Conservation (phyloP, 2,113 vertebrate genomes). For the Tauraco erythrolophus region DNA sequence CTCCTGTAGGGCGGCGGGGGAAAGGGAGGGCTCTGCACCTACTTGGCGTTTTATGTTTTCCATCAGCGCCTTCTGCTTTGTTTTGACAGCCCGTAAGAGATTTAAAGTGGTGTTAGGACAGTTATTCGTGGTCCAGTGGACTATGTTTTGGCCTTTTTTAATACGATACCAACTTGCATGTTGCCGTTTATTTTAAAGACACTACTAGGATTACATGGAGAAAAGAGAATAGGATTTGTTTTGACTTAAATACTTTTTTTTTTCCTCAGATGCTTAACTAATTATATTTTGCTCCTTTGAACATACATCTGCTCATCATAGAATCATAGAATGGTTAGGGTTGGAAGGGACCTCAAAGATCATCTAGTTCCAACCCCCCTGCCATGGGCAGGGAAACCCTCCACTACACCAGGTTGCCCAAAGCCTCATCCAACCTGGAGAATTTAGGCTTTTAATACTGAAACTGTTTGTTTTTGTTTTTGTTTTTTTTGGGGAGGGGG, state of each 20-base stretch:
- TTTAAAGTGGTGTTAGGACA: fast-evolving
- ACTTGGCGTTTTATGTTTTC: fast-evolving
- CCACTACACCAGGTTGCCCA: too few relatives aligned
- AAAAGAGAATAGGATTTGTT: neutral
- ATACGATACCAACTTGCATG: neutral
- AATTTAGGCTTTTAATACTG: neutral
- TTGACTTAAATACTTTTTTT: neutral
- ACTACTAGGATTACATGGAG: neutral
- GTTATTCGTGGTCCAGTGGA: neutral
- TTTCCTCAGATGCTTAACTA: neutral
- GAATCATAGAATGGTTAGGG: too few relatives aligned
- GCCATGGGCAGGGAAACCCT: too few relatives aligned
- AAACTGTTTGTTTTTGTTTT: neutral
- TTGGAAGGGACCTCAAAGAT: too few relatives aligned
- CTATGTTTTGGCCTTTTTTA: neutral
- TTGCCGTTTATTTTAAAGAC: neutral
- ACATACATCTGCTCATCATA: neutral
- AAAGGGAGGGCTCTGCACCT: neutral
- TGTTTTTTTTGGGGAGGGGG: neutral
- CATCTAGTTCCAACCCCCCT: too few relatives aligned
- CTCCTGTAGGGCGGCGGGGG: neutral
- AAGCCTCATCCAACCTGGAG: too few relatives aligned
- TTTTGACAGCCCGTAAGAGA: neutral
- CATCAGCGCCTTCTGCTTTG: neutral
- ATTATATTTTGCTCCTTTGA: neutral